Evolutionary conservation across 2,797 vertebrate genomes (phyloP).

Genomic region (Myotis myotis): DNA sequence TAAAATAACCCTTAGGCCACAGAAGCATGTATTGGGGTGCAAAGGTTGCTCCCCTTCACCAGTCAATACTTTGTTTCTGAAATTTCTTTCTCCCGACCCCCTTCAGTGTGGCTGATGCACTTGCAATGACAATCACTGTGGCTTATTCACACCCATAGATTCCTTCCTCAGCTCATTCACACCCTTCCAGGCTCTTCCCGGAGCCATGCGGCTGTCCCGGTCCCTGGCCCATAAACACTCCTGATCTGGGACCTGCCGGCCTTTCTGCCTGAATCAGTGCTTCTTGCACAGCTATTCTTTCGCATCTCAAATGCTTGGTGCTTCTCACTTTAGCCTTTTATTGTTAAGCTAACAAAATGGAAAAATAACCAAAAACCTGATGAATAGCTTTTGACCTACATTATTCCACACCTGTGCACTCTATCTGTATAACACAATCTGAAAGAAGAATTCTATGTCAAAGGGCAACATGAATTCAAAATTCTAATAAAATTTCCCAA

Average conservation of each 20-base stretch:
- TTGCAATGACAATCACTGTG: neutral
- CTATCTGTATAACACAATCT: too few relatives aligned
- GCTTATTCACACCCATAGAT: neutral
- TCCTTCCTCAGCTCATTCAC: neutral
- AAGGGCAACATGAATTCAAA: neutral
- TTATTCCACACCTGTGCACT: neutral
- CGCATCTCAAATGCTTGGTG: neutral
- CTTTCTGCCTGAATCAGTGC: neutral
- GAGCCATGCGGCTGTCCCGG: neutral
- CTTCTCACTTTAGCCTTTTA: neutral
- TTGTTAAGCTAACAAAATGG: neutral
- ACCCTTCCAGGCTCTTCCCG: neutral
- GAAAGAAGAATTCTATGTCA: neutral
- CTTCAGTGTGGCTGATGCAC: neutral
- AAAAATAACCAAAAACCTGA: neutral
- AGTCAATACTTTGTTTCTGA: neutral
- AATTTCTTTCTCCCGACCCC: neutral
- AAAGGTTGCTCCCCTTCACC: neutral
- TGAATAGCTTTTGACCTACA: neutral
- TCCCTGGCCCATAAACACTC: neutral
- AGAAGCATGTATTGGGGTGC: neutral
- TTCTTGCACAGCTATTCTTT: neutral
- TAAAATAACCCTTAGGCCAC: neutral
- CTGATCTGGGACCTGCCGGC: fast-evolving
- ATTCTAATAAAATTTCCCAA: neutral